Evolutionary conservation across 2,888 invertebrate genomes (phyloP).

Genomic region (Thereva unica): DNA sequence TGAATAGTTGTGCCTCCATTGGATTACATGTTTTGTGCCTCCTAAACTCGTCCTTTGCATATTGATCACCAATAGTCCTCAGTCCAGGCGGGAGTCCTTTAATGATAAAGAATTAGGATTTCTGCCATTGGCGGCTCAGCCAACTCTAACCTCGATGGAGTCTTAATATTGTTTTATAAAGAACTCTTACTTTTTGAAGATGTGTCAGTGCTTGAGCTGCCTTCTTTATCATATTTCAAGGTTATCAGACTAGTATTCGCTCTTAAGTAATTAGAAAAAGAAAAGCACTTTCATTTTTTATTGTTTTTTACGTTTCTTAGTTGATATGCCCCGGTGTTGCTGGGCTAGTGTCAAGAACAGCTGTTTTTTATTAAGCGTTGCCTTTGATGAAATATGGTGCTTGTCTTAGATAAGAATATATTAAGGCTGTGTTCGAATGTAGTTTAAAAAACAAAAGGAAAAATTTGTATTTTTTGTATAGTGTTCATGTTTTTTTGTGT

Average conservation of each 20-base stretch:
- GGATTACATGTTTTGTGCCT: conserved; percentile 76
- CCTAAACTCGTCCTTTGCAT: conserved; percentile 82
- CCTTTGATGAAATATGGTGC: too few relatives aligned
- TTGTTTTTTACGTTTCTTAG: too few relatives aligned
- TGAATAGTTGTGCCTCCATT: conserved; percentile 74
- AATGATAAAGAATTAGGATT: conserved; percentile 5
- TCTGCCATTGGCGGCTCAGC: not conserved
- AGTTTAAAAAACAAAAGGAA: too few relatives aligned
- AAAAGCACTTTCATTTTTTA: too few relatives aligned
- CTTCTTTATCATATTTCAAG: conserved; percentile 49
- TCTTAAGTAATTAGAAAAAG: too few relatives aligned
- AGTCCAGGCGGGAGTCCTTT: conserved; percentile 70
- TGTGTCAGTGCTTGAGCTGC: conserved; percentile 58
- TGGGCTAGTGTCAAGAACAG: too few relatives aligned
- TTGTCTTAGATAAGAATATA: too few relatives aligned
- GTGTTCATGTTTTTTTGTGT: too few relatives aligned
- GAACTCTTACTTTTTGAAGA: conserved; percentile 66
- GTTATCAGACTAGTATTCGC: not conserved
- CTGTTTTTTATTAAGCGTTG: too few relatives aligned
- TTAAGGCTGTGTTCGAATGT: too few relatives aligned
- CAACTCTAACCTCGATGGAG: conserved; percentile 66
- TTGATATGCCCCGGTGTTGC: too few relatives aligned
- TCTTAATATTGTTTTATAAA: conserved; percentile 79
- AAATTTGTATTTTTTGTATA: too few relatives aligned
- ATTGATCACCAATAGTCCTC: conserved; percentile 72